Percentiles rank a stretch among this genome's conserved stretches.
These are phyloP conservation scores for Cataglyphis livida DNA, from an alignment of 2,888 invertebrate genomes.

Conservation along the genomic window DNA sequence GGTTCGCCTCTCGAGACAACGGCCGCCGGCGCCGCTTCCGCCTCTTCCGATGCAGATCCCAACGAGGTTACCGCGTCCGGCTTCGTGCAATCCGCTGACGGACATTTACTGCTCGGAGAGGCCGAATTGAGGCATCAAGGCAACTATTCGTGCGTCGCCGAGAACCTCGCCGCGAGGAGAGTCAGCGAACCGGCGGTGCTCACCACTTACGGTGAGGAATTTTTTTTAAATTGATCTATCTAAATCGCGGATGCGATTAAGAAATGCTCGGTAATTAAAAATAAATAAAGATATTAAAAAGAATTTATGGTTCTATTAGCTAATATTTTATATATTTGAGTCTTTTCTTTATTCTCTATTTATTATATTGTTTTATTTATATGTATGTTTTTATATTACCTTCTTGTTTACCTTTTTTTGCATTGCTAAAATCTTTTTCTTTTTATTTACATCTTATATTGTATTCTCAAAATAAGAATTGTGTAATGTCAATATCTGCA, in stretches of 20 bases:
- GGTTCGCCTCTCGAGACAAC: conserved; percentile 90
- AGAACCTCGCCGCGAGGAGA: conserved; percentile 94
- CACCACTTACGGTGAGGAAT: conserved; percentile 92
- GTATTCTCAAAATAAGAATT: neutral
- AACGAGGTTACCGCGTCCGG: conserved; percentile 86
- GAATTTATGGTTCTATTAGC: neutral
- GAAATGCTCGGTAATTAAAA: neutral
- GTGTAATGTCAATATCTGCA: neutral
- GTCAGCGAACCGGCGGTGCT: conserved; percentile 93
- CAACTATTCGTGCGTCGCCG: conserved; percentile 97
- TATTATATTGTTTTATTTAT: conserved; percentile 9
- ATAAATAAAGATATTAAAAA: neutral
- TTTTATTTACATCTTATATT: neutral
- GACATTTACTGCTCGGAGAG: conserved; percentile 93
- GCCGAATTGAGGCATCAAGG: conserved; percentile 93
- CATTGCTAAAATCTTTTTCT: neutral
- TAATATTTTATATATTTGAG: neutral
- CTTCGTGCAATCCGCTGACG: conserved; percentile 89
- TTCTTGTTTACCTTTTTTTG: no score
- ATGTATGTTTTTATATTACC: neutral
- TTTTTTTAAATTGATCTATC: neutral
- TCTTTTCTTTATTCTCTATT: neutral
- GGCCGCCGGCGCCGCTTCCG: conserved; percentile 81
- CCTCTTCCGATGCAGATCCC: conserved; percentile 62
- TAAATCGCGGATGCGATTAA: conserved; percentile 5